Evolutionary conservation across 2,888 invertebrate genomes (phyloP).

Genomic region (Brachyptera putata): DNA sequence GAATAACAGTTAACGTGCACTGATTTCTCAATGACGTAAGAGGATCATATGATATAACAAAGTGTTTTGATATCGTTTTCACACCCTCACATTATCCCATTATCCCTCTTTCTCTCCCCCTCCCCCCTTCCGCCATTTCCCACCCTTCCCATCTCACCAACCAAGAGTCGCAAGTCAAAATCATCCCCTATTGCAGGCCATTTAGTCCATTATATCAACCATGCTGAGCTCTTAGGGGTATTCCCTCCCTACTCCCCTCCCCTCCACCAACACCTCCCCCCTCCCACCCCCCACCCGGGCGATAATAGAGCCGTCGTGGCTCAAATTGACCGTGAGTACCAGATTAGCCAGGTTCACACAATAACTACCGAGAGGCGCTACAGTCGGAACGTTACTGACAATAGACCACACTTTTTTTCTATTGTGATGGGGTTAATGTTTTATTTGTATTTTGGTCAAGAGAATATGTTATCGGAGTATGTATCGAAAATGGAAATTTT

Average conservation of each 20-base stretch:
- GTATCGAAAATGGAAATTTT: too few species aligned
- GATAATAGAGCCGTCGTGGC: conserved; percentile 44
- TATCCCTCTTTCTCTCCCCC: conserved; percentile 16
- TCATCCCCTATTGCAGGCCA: conserved; percentile 24
- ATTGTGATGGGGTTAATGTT: too few species aligned
- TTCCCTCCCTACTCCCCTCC: conserved; percentile 46
- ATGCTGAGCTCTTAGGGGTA: background rate
- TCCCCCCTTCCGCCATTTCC: conserved; percentile 10
- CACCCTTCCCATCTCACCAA: too few species aligned
- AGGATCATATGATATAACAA: conserved; percentile 22
- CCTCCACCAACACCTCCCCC: conserved; percentile 43
- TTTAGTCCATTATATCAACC: conserved; percentile 32
- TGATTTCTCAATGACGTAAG: conserved; percentile 9
- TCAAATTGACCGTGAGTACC: conserved; percentile 43
- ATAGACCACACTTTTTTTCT: background rate
- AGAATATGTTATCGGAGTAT: too few species aligned
- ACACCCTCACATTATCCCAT: conserved; percentile 29
- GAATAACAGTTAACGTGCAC: background rate
- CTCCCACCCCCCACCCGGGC: conserved; percentile 49
- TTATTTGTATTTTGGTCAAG: too few species aligned
- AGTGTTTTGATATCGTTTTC: conserved; percentile 22
- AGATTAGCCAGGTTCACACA: conserved; percentile 33
- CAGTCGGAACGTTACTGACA: background rate
- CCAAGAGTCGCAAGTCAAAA: background rate
- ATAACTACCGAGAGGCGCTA: conserved; percentile 17